phyloP scores from a whole-genome alignment of 2,797 vertebrate species.

The Rhabdomys pumilio region DNA sequence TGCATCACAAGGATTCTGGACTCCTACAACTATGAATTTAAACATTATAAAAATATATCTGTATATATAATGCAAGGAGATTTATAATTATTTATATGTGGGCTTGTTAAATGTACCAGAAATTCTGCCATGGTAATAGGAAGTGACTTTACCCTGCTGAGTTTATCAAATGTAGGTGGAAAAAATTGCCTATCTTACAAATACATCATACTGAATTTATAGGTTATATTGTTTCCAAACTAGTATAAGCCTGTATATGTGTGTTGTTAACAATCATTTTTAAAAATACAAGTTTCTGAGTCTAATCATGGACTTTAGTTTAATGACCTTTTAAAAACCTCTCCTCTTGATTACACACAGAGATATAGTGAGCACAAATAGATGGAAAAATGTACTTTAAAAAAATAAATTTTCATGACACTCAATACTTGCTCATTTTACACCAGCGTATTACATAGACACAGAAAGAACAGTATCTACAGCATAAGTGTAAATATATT shows the following conservation, averaged over 20 bases:
- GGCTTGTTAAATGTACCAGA: not conserved
- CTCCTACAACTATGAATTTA: not conserved
- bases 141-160: not conserved
- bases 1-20: not conserved
- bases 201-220: constrained; percentile 15
- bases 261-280: not conserved
- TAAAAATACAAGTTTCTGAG: not conserved
- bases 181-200: constrained; percentile 14
- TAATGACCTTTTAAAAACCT: constrained; percentile 6
- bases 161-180: not conserved
- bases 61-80: not conserved
- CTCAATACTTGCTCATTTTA: constrained; percentile 20
- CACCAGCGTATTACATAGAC: not conserved
- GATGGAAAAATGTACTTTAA: constrained; percentile 3
- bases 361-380: not conserved
- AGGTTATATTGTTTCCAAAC: not conserved
- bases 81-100: constrained; percentile 8
- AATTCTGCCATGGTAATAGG: not conserved
- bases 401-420: not conserved
- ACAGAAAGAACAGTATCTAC: constrained; percentile 35
- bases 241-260: not conserved
- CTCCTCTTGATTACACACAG: not conserved
- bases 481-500: constrained; percentile 59
- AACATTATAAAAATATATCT: not conserved
- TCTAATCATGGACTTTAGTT: not conserved